Evolutionary conservation across 2,113 vertebrate species (phyloP).

Genomic region (Chionodraco myersi): DNA sequence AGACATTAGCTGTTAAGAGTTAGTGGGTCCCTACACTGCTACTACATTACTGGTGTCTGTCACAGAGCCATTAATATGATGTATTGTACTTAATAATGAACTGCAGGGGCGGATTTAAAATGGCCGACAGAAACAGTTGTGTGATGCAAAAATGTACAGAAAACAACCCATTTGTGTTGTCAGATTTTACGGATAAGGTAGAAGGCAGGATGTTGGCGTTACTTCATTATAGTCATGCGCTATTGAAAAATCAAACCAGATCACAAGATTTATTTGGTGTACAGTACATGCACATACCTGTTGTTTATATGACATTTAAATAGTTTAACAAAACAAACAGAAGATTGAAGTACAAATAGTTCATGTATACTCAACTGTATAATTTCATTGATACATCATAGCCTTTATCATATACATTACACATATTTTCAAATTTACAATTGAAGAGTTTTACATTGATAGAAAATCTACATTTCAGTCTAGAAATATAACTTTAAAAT

Average conservation of each 20-base stretch:
- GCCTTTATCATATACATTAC: neutral
- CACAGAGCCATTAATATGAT: conserved; percentile 28
- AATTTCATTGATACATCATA: neutral
- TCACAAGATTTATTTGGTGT: neutral
- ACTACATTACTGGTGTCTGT: conserved; percentile 14
- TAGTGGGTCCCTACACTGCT: conserved; percentile 24
- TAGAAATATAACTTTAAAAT: neutral
- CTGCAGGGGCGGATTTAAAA: conserved; percentile 16
- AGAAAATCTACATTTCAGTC: neutral
- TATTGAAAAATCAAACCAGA: neutral
- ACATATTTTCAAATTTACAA: neutral
- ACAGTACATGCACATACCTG: neutral
- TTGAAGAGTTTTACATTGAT: neutral
- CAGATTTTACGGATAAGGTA: neutral
- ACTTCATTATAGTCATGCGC: neutral
- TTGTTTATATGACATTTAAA: neutral
- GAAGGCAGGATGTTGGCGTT: neutral
- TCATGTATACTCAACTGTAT: neutral
- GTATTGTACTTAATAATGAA: conserved; percentile 20
- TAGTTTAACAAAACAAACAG: neutral
- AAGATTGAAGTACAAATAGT: neutral
- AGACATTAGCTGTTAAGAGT: conserved; percentile 20
- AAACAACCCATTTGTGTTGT: conserved; percentile 10
- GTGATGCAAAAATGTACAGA: neutral
- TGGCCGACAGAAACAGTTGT: neutral